phyloP scores from a whole-genome alignment of 2,888 invertebrate species.

The Resseliella maxima region DNA sequence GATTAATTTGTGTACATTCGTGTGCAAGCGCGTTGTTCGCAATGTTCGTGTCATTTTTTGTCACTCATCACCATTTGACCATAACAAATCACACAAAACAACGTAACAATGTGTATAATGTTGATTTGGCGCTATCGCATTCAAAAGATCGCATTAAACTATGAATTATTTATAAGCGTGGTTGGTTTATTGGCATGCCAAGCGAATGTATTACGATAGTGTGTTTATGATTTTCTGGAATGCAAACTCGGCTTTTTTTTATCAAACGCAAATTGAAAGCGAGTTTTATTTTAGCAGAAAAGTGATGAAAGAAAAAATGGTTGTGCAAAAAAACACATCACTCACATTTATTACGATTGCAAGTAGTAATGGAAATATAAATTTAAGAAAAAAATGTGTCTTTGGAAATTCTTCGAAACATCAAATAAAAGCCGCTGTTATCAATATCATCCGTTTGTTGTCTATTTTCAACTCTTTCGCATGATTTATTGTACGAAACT shows the following conservation, averaged over 20 bases:
- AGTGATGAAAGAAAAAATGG: slow-evolving; percentile 3
- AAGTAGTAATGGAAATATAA: not conserved
- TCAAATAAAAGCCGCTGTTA: not conserved
- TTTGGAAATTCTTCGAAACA: not conserved
- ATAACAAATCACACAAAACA: not conserved
- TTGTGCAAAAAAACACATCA: not conserved
- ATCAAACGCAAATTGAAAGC: not conserved
- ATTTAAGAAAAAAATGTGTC: not conserved
- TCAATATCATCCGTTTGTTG: not conserved
- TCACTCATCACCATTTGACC: slow-evolving; percentile 9
- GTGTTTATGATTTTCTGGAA: not conserved
- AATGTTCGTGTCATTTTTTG: slow-evolving; percentile 10
- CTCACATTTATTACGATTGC: not conserved
- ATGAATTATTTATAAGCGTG: slow-evolving; percentile 26
- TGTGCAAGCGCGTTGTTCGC: not conserved
- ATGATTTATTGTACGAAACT: not conserved
- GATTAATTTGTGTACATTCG: not conserved
- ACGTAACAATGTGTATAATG: not conserved
- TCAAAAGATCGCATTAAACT: not conserved
- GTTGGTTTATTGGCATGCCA: not conserved
- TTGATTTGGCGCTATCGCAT: not conserved
- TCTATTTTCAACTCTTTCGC: not conserved
- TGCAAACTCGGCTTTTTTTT: not conserved
- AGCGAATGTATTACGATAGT: not conserved
- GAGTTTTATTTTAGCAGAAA: not conserved